Percentiles rank a stretch among this genome's conserved stretches.
phyloP scores from a whole-genome alignment of 2,797 vertebrate genomes.

The Botia almorhae region DNA sequence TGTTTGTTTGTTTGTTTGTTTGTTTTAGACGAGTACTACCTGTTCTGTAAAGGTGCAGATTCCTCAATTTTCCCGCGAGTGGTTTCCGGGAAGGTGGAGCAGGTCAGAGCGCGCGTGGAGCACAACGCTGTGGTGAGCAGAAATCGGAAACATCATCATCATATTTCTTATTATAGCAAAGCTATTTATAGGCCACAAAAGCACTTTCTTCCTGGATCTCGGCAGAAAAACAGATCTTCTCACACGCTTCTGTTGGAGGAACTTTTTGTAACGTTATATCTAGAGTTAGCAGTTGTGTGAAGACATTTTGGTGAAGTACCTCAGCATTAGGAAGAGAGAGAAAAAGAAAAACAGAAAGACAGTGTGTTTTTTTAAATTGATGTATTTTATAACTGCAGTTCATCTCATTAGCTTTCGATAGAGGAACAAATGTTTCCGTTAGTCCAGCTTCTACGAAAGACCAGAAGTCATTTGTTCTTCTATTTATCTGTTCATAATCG shows the following conservation, averaged over 20 bases:
- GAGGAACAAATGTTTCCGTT: constrained; percentile 12
- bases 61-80: constrained; percentile 95
- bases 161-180: constrained; percentile 51
- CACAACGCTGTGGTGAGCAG: constrained; percentile 95
- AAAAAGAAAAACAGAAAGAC: neutral
- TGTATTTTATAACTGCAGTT: neutral
- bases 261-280: neutral
- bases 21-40: constrained; percentile 85
- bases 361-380: neutral
- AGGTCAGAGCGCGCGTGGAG: constrained; percentile 88
- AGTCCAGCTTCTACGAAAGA: neutral
- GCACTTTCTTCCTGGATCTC: constrained; percentile 25
- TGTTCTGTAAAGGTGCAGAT: constrained; percentile 98
- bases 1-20: constrained; percentile 32
- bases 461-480: neutral
- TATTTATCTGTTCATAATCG: constrained; percentile 4
- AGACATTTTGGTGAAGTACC: neutral
- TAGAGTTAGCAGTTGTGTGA: neutral
- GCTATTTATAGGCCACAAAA: constrained; percentile 50
- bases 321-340: neutral
- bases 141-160: constrained; percentile 27
- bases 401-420: constrained; percentile 25
- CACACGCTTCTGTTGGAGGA: neutral
- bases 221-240: constrained; percentile 11
- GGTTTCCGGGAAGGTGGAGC: constrained; percentile 91